Conservation (phyloP, 2,888 invertebrate species). For the Chrysolina oricalcia region DNA sequence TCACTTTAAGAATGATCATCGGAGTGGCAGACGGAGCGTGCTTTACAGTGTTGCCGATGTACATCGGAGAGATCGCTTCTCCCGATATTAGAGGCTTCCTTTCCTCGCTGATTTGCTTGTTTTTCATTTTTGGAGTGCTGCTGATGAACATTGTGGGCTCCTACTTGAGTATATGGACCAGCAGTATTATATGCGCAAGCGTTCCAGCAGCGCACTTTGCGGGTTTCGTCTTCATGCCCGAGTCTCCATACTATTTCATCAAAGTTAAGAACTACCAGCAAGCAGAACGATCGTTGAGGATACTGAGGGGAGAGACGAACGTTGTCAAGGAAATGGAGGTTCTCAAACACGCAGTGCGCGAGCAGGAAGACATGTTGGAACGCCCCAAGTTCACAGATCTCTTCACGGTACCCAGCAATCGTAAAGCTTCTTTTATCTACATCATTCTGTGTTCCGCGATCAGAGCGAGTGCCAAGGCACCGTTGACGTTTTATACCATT, state of each 20-base stretch:
- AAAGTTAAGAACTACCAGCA: slow-evolving; percentile 69
- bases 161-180: slow-evolving; percentile 71
- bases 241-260: slow-evolving; percentile 75
- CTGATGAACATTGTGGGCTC: slow-evolving; percentile 75
- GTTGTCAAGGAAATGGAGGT: slow-evolving; percentile 57
- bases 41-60: slow-evolving; percentile 74
- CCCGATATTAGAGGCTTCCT: slow-evolving; percentile 76
- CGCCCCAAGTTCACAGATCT: slow-evolving; percentile 57
- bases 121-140: slow-evolving; percentile 75
- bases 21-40: slow-evolving; percentile 75
- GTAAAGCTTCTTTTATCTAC: slow-evolving; percentile 58
- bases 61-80: slow-evolving; percentile 78
- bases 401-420: slow-evolving; percentile 57
- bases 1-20: slow-evolving; percentile 71
- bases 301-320: slow-evolving; percentile 67
- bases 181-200: slow-evolving; percentile 72
- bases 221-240: slow-evolving; percentile 74
- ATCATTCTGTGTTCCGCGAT: background rate
- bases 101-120: slow-evolving; percentile 77
- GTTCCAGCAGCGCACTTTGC: slow-evolving; percentile 72
- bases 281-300: slow-evolving; percentile 72
- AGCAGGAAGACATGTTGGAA: no score
- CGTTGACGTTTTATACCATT: slow-evolving; percentile 75
- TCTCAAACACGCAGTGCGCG: slow-evolving; percentile 62
- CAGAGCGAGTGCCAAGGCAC: slow-evolving; percentile 28